These are phyloP conservation scores for Zoanthus sansibaricus DNA, from an alignment of 92 coral and sea anemone genomes.

Conservation along the genomic window DNA sequence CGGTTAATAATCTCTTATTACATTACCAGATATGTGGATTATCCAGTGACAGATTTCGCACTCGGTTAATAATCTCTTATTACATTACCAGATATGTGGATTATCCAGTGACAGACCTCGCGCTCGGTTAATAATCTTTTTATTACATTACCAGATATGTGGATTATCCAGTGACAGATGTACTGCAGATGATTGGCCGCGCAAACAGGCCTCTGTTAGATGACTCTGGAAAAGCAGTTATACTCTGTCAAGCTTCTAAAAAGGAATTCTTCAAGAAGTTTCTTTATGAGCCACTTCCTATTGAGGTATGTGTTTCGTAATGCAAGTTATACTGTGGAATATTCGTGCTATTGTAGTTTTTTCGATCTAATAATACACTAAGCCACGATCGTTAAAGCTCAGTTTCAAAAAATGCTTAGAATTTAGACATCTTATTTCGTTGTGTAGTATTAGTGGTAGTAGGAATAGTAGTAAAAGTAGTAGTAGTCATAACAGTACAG, in stretches of 20 bases:
- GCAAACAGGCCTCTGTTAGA: conserved; percentile 93
- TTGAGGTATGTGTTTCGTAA: conserved; percentile 71
- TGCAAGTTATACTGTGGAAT: background rate
- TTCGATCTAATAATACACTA: background rate
- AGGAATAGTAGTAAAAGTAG: no score
- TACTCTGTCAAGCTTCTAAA: conserved; percentile 96
- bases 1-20: no score
- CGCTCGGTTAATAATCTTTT: background rate
- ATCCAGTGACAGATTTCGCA: no score
- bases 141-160: conserved; percentile 72
- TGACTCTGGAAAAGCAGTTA: conserved; percentile 97
- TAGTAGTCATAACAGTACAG: no score
- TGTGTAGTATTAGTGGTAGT: background rate
- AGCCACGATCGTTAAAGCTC: background rate
- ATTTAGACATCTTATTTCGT: background rate
- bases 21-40: no score
- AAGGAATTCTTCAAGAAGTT: conserved; percentile 98
- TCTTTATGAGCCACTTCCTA: conserved; percentile 95
- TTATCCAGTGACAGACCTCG: no score
- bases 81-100: no score
- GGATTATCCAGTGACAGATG: conserved; percentile 96
- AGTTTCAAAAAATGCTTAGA: background rate
- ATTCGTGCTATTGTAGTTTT: background rate
- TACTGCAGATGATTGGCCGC: conserved; percentile 93
- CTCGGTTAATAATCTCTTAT: no score